These are phyloP conservation scores for Carassius carassius DNA, from an alignment of 2,113 vertebrate species.

Conservation along the genomic window DNA sequence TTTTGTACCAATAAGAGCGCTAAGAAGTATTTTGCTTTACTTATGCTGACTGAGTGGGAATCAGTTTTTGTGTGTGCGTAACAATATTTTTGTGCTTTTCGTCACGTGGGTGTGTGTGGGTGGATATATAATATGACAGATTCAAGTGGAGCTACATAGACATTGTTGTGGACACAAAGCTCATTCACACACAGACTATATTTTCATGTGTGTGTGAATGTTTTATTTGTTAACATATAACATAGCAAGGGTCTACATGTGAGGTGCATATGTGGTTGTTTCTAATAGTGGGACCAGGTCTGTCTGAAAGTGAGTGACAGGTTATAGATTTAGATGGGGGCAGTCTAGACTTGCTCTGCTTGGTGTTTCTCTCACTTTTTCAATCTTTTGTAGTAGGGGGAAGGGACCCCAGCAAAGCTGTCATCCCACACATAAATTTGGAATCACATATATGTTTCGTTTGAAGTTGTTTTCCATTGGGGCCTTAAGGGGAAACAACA, in stretches of 20 bases:
- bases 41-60: too few species aligned
- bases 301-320: conserved; percentile 69
- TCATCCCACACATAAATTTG: conserved; percentile 58
- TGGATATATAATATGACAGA: neutral
- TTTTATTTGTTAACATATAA: neutral
- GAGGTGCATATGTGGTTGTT: neutral
- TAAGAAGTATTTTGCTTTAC: conserved; percentile 7
- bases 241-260: neutral
- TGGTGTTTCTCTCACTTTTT: conserved; percentile 54
- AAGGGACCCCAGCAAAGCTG: conserved; percentile 36
- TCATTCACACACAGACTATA: neutral
- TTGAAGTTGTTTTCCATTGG: conserved; percentile 69
- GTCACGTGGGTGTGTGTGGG: conserved; percentile 27
- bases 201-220: neutral
- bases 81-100: neutral
- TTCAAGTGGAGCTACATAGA: neutral
- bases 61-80: conserved; percentile 1
- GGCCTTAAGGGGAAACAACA: conserved; percentile 61
- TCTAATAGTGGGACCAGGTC: conserved; percentile 50
- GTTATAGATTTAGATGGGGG: conserved; percentile 62
- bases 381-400: conserved; percentile 61
- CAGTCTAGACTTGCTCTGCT: conserved; percentile 72
- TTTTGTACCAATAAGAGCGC: conserved; percentile 4
- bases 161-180: neutral
- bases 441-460: conserved; percentile 62